phyloP scores from a whole-genome alignment of 2,888 invertebrate genomes.

The Chydorus sphaericus region DNA sequence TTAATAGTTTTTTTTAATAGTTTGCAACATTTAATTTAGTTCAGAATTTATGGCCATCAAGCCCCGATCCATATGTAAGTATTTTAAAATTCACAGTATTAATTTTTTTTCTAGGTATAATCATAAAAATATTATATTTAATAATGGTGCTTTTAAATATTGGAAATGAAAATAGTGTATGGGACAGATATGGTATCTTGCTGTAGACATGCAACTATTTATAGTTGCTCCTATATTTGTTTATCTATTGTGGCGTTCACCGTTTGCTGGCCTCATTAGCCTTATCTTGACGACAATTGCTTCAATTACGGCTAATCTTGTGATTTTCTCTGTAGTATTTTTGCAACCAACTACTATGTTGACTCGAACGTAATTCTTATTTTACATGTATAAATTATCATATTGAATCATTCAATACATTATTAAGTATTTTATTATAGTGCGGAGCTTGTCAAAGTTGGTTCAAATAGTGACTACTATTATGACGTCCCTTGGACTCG shows the following conservation, averaged over 20 bases:
- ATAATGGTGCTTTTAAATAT: too few relatives aligned
- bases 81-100: not conserved
- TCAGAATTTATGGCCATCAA: not conserved
- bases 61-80: not conserved
- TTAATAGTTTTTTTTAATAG: not conserved
- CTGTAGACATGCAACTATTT: slow-evolving; percentile 24
- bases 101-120: not conserved
- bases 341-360: slow-evolving; percentile 10
- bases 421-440: too few relatives aligned
- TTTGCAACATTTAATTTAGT: not conserved
- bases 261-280: too few relatives aligned
- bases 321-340: too few relatives aligned
- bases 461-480: too few relatives aligned
- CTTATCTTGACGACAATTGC: too few relatives aligned
- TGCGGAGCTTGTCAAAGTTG: too few relatives aligned
- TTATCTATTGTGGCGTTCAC: slow-evolving; percentile 18
- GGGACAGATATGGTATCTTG: slow-evolving; percentile 57
- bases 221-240: slow-evolving; percentile 17
- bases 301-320: not conserved
- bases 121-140: not conserved
- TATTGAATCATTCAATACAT: too few relatives aligned
- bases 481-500: slow-evolving; percentile 22
- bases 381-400: too few relatives aligned
- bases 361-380: slow-evolving; percentile 13
- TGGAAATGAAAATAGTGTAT: slow-evolving; percentile 51